Evolutionary conservation across 1,140 invertebrate species (phyloP), one percentile per base, ranked within the genome.

Genomic region (Varroa destructor): DNA sequence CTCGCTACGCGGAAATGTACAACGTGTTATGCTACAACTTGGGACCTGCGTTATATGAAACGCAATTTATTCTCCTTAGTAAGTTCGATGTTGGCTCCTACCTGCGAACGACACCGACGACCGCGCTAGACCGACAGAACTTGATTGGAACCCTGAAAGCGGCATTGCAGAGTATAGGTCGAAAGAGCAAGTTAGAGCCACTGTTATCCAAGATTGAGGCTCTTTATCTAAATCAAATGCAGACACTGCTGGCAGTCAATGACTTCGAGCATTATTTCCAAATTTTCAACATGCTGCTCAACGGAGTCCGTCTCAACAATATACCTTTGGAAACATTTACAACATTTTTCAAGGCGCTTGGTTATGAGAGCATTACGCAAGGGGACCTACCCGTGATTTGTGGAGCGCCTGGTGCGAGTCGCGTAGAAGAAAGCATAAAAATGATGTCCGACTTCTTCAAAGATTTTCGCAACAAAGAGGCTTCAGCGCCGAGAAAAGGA

Each of bases 11-110:
- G 12, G 61, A 67, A 2, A 67, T 67, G 61, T 67, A 67, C 61
- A 67, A 67, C 61, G 46, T 40, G 37, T 67, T 67, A 8, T 67
- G 61, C 61, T 67, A 67, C 36, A 67, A 37, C 8, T 37, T 67
- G 61, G 61, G 61, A 5, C 61, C 61, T 40, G 61, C 61, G 40
- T 37, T 67, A 12, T 67, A 67, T 8, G 61, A 67, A 67, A 67
- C 61, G 40, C 61, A 67, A 37, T 67, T 67, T 37, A 40, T 67
- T 5, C 61, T 67, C n/a, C 61, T 67, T 12, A 67, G 61, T 37
- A 67, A 67, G 61, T 67, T 67, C 37, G 61, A 67, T 46, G 46
- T 67, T 14, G 61, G 61, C 12, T 67, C 61, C 61, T 67, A 67
- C 37, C 14, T 67, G 61, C 61, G 61, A 67, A 37, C 61, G 61